Conservation (phyloP, 2,113 vertebrate species). For the Corvus cornix region DNA sequence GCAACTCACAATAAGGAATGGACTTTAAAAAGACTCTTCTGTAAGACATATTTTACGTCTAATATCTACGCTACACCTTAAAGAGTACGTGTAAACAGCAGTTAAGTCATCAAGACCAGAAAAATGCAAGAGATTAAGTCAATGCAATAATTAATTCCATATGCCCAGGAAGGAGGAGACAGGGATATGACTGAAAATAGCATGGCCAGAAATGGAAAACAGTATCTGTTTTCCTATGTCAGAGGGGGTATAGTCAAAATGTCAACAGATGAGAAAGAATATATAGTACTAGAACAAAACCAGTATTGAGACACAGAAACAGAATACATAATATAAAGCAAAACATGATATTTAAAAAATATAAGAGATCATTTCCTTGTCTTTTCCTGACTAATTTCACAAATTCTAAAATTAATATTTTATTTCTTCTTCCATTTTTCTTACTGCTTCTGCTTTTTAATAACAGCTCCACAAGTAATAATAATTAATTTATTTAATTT, state of each 20-base stretch:
- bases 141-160: background rate
- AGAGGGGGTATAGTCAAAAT: background rate
- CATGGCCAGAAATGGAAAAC: background rate
- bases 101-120: background rate
- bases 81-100: accelerated
- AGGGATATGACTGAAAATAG: background rate
- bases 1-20: background rate
- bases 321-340: background rate
- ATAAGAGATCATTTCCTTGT: background rate
- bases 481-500: background rate
- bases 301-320: background rate
- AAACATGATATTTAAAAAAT: background rate
- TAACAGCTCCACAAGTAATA: background rate
- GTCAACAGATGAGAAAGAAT: background rate
- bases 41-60: background rate
- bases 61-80: background rate
- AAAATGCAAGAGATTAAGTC: background rate
- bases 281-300: background rate
- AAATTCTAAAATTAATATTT: background rate
- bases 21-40: background rate
- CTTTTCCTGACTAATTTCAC: background rate
- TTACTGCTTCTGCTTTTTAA: background rate
- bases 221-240: background rate
- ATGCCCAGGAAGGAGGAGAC: background rate
- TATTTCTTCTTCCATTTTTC: background rate